Evolutionary conservation across 2,888 invertebrate genomes (phyloP).

Genomic region (Trypoxylon attenuatum): DNA sequence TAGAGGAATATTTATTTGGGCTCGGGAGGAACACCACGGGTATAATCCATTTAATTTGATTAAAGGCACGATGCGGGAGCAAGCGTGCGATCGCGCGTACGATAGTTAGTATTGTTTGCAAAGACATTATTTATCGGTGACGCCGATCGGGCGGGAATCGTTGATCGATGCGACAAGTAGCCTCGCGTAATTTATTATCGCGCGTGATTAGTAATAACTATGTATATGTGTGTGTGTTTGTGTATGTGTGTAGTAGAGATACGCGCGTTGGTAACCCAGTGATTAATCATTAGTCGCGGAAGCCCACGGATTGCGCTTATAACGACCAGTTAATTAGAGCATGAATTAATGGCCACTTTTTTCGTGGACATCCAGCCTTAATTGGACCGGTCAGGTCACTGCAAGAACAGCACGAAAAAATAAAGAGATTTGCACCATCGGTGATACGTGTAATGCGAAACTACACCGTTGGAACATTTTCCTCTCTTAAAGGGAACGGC

Average conservation of each 20-base stretch:
- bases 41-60: too few species aligned
- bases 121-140: neutral
- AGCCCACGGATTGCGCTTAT: neutral
- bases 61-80: too few species aligned
- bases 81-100: too few species aligned
- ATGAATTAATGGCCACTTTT: neutral
- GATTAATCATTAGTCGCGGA: conserved; percentile 1
- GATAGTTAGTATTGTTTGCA: neutral
- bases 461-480: too few species aligned
- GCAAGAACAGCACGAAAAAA: too few species aligned
- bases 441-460: too few species aligned
- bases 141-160: neutral
- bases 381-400: too few species aligned
- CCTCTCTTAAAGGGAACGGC: too few species aligned
- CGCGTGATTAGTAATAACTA: neutral
- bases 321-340: neutral
- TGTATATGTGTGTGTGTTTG: neutral
- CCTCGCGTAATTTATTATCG: neutral
- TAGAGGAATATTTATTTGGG: too few species aligned
- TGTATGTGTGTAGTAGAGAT: neutral
- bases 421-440: too few species aligned
- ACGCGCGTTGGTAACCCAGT: neutral
- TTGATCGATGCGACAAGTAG: neutral
- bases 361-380: neutral
- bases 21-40: too few species aligned